Evolutionary conservation across 2,888 invertebrate species (phyloP), one percentile per base, ranked within the genome.

Genomic region (Nasonovia ribisnigri): DNA sequence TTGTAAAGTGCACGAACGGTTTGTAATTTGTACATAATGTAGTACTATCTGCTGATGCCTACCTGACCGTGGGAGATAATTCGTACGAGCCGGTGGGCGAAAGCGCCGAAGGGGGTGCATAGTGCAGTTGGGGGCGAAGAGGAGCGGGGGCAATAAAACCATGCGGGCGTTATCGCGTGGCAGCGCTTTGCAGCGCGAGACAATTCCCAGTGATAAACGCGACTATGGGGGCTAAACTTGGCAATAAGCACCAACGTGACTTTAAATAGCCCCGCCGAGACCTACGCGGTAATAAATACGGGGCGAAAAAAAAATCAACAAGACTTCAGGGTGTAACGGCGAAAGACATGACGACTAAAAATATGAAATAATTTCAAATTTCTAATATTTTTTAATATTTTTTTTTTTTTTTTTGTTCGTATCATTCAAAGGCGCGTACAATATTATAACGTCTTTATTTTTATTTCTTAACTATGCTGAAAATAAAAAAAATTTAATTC

Each of bases 201-300:
- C 91, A 84, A 54, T 91, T 54, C 29, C 20, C 54, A 16, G 57
- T 42, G 43, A 57, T 43, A 54, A 43, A 54, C 54, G 54, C 11
- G 24, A 42, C 20, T 42, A 51, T 26, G 48, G 13, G 36, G 42
- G 43, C 20, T n/a, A 92, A 92, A 88, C 43, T 92, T 84, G 92
- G 92, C 88, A 88, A 92, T 29, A 20, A 42, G 67, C 92, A 51
- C 43, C 10, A 1, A 48, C 24, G 26, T 42, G 54, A 54, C 54
- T 84, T 54, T 91, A 43, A 84, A 91, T 54, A 42, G 42, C 42
- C 84, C 51, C 51, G 36, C 10, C 16, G 84, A 51, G 54, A 84
- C 26, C 54, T 77, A 48, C 8, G 26, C 1, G 26, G 26, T 46
- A 26, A 88, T 57, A 67, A 54, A 77, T 77, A 77, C 20, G 77